Conservation (phyloP, 1,140 invertebrate genomes). For the Aphelenchoides besseyi region DNA sequence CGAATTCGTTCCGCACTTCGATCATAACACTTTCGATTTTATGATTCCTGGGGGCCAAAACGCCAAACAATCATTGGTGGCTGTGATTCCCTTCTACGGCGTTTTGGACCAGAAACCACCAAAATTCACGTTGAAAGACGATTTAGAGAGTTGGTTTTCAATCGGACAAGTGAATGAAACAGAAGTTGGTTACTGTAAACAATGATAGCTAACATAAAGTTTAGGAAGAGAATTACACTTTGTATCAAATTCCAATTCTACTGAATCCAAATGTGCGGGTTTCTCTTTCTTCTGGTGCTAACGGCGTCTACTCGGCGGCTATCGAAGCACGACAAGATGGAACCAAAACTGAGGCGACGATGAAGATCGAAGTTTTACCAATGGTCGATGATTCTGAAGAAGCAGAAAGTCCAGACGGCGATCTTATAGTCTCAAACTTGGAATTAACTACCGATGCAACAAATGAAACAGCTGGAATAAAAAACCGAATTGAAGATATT, state of each 20-base stretch:
- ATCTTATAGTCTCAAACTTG: not conserved
- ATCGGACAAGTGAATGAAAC: slow-evolving; percentile 29
- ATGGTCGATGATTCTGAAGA: not conserved
- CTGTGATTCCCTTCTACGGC: slow-evolving; percentile 34
- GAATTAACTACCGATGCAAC: not conserved
- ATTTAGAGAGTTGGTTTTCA: slow-evolving; percentile 31
- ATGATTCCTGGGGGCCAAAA: slow-evolving; percentile 41
- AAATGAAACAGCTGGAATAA: not conserved
- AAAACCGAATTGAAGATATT: not conserved
- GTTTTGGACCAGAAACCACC: slow-evolving; percentile 20
- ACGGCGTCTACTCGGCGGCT: slow-evolving; percentile 30
- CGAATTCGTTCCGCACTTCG: slow-evolving; percentile 47
- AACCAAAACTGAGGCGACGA: not conserved
- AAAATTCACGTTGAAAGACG: slow-evolving; percentile 29
- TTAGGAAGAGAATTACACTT: slow-evolving; percentile 32
- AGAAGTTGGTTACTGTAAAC: slow-evolving; percentile 26
- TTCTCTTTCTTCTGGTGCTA: not conserved
- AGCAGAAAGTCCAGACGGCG: not conserved
- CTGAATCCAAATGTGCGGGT: slow-evolving; percentile 22
- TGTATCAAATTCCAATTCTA: slow-evolving; percentile 29
- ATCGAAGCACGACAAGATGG: slow-evolving; percentile 24
- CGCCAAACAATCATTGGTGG: slow-evolving; percentile 20
- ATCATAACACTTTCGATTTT: slow-evolving; percentile 36
- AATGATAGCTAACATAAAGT: not conserved
- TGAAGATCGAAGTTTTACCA: not conserved